Base-by-base conservation (phyloP, 2,797 vertebrate species). In the Cetoscarus ocellatus region DNA sequence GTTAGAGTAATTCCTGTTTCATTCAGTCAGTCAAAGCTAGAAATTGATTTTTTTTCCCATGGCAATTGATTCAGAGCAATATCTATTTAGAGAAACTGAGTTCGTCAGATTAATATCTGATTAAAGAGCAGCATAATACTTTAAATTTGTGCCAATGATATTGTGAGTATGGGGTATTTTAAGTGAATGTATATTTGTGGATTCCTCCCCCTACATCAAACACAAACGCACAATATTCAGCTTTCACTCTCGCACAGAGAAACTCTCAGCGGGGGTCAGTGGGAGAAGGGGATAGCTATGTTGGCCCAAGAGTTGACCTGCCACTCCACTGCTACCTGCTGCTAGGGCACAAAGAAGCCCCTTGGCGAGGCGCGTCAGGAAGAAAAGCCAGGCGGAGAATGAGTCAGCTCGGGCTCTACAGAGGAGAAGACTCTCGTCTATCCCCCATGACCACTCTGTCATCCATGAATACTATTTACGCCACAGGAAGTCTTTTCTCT, bases 271-370 rank as follows among this genome's bases (percentile, higher is more conserved):
- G 73, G 85, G 90, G 80, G 86, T 88, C 67, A 79, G 59, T 2
- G 47, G 51, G 76, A 88, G 76, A 83, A 84, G 65, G 52, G 69
- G 71, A 64, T 76, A 73, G 75, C 63, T 81, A 86, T 84, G 83
- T 88, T 89, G 89, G 86, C 86, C 87, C 60, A 7, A 82, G 89
- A 91, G 86, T 90, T 95, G 95, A 95, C 94, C 94, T 92, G 87
- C 92, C 92, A 92, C 86, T 95, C 91, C 88, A 69, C 59, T 48
- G 92, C 92, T 94, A 94, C 95, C 95, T 96, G 94, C 95, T 95
- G 95, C 88, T 95, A 79, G 18, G 64, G 61, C 87, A 95, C 94
- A 96, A 96, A 93, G 82, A 71, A 83, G 72, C 86, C 90, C 91
- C 89, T 90, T 73, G 88, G 91, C 67, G 69, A 85, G 83, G 77